Conservation (phyloP, 2,113 vertebrate genomes). For the Dicerorhinus sumatrensis region DNA sequence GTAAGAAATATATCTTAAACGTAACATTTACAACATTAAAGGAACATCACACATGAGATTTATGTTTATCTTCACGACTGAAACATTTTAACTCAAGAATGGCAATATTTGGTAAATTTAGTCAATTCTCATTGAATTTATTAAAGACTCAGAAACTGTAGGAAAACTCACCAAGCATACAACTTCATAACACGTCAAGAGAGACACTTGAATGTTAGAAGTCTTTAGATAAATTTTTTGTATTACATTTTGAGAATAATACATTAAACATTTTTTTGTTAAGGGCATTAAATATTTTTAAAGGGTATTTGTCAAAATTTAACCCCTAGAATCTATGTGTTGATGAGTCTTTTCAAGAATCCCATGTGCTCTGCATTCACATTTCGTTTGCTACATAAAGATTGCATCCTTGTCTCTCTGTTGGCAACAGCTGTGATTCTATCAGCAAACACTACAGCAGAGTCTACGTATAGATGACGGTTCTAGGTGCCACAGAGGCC, state of each 20-base stretch:
- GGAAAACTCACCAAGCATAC: not conserved
- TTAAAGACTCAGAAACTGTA: not conserved
- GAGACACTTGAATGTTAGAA: not conserved
- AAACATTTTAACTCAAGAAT: not conserved
- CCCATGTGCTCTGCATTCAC: not conserved
- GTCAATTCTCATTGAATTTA: not conserved
- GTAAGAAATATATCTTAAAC: not conserved
- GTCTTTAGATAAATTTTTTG: not conserved
- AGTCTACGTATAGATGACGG: accelerated
- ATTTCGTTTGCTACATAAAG: not conserved
- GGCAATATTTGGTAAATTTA: not conserved
- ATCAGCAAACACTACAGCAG: too few species aligned
- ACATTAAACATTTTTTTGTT: not conserved
- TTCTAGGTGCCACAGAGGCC: accelerated
- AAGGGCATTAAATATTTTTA: not conserved
- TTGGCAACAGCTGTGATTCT: not conserved
- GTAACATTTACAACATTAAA: not conserved
- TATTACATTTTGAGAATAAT: not conserved
- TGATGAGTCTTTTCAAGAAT: not conserved
- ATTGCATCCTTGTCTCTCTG: not conserved
- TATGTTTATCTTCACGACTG: not conserved
- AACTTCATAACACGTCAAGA: not conserved
- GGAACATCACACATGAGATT: not conserved
- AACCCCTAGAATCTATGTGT: not conserved
- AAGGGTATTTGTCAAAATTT: not conserved